phyloP scores from a whole-genome alignment of 2,888 invertebrate genomes.

The Mythimna impura region DNA sequence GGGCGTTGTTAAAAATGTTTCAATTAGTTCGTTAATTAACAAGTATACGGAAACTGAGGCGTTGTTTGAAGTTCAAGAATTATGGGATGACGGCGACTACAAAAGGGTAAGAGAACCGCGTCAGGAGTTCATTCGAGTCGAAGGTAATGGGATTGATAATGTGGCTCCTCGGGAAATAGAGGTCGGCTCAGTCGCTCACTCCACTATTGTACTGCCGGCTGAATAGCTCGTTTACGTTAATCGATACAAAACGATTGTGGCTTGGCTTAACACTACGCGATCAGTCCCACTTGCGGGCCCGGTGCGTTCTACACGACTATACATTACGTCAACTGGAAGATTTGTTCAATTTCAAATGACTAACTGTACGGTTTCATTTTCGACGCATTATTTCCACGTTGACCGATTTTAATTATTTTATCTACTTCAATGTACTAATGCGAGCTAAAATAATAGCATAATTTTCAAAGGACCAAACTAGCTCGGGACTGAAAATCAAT shows the following conservation, averaged over 20 bases:
- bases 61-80: slow-evolving; percentile 57
- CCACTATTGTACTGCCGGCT: slow-evolving; percentile 31
- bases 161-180: slow-evolving; percentile 46
- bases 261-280: slow-evolving; percentile 30
- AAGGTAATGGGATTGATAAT: slow-evolving; percentile 54
- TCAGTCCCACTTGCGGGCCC: slow-evolving; percentile 34
- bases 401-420: neutral
- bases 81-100: slow-evolving; percentile 43
- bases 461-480: neutral
- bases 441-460: neutral
- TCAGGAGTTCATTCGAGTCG: slow-evolving; percentile 40
- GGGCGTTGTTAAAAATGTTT: slow-evolving; percentile 68
- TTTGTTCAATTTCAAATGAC: neutral
- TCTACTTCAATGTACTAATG: neutral
- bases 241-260: slow-evolving; percentile 50
- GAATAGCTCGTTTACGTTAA: slow-evolving; percentile 49
- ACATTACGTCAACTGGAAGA: neutral
- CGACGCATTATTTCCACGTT: neutral
- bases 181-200: slow-evolving; percentile 30
- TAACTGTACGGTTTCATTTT: neutral
- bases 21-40: slow-evolving; percentile 65
- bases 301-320: neutral
- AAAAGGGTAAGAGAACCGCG: slow-evolving; percentile 43
- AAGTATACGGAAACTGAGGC: slow-evolving; percentile 52
- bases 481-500: slow-evolving; percentile 7